phyloP scores from a whole-genome alignment of 2,797 vertebrate genomes.

The Malurus leucopterus region DNA sequence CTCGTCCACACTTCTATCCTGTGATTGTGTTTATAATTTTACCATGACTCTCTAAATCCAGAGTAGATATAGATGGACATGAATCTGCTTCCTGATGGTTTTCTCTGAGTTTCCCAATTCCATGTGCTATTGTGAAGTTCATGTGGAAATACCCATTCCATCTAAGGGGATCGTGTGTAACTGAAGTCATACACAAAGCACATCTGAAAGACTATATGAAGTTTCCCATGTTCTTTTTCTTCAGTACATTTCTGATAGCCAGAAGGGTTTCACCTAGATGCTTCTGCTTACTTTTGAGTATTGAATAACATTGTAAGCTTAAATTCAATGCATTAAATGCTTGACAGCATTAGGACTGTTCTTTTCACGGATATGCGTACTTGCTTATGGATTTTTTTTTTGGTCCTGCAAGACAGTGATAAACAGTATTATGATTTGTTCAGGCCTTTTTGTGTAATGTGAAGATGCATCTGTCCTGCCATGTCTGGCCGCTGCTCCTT shows the following conservation, averaged over 20 bases:
- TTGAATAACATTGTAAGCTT: background rate
- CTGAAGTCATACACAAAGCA: background rate
- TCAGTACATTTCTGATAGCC: background rate
- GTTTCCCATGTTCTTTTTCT: background rate
- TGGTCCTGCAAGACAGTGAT: background rate
- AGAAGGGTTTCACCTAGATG: background rate
- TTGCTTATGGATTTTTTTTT: background rate
- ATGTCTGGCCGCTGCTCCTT: background rate
- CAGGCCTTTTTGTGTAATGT: background rate
- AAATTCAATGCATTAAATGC: background rate
- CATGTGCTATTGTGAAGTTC: background rate
- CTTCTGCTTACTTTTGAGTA: background rate
- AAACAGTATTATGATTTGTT: background rate
- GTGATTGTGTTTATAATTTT: background rate
- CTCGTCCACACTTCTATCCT: background rate
- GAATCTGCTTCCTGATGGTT: background rate
- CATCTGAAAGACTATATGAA: background rate
- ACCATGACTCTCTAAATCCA: background rate
- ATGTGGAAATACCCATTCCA: background rate
- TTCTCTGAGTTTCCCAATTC: background rate
- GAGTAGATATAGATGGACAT: background rate
- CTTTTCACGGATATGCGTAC: background rate
- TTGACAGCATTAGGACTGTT: background rate
- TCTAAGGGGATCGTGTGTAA: background rate
- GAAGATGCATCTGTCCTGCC: background rate